Evolutionary conservation across 1,140 invertebrate genomes (phyloP), one percentile per base, ranked within the genome.

Genomic region (Acromyrmex echinatior): DNA sequence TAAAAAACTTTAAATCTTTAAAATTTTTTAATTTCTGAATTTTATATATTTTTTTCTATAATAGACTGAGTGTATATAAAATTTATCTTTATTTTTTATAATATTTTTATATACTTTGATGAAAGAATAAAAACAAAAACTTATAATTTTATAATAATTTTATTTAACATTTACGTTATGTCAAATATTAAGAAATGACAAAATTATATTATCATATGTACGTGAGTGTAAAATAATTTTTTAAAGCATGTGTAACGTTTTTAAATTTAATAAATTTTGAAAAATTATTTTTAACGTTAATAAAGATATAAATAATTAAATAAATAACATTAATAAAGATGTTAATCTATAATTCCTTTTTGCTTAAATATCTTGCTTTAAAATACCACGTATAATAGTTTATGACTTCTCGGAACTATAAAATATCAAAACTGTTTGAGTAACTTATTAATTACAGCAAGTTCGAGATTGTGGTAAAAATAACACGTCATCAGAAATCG

Each of bases 401-500:
- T 65, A 51, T 49, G 16, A 35, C 35, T 81, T 81, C 65, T 70
- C 0, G 5, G 31, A 81, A 81, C 14, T 25, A 28, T 81, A 58
- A 81, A 81, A 70, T 56, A 7, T 80, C 16, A 25, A 70, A 53
- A 53, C 16, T 63, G 51, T 60, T 49, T 63, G 14, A 14, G 28
- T 16, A 49, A 73, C 21, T 28, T 60, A 12, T 74, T 74, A 74
- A 62, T 84, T 25, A 63, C 9, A 39, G 12, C 25, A 53, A 74
- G 18, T 73, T 73, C 18, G 5, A 76, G 39, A 39, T 49, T 28
- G 39, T 16, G 35, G 35, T 73, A 21, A 80, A 25, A 14, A 18
- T 49, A 82, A 84, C n/a, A 58, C 70, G 39, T 84, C 14, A 84
- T 45, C 68, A 28, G 70, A 74, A 70, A n/a, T 68, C 14, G 14